A percentile compares a stretch with the other conserved stretches of the same genome.
Evolutionary conservation across 2,797 vertebrate species (phyloP).

Genomic region (Syngnathus acus): DNA sequence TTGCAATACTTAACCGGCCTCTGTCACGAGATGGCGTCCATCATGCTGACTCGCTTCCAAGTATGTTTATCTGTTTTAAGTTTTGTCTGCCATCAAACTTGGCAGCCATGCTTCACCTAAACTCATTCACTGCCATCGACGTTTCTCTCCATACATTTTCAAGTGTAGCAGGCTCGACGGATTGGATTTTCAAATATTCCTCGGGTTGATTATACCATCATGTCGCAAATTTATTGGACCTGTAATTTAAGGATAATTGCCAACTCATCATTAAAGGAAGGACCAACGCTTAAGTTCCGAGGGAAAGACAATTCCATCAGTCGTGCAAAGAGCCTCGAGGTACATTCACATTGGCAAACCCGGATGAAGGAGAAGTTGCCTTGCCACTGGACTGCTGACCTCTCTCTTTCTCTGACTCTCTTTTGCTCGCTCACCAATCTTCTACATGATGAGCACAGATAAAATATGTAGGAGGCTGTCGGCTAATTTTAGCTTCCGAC

Average conservation of each 20-base stretch:
- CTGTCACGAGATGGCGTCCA: neutral
- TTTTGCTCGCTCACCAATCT: constrained; percentile 5
- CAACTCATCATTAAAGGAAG: neutral
- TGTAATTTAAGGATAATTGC: neutral
- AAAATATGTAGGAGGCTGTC: constrained; percentile 63
- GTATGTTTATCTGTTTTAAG: neutral
- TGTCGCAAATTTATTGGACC: neutral
- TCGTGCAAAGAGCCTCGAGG: constrained; percentile 9
- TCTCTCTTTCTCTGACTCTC: constrained; percentile 35
- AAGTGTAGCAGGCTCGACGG: neutral
- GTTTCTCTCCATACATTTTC: too few relatives aligned
- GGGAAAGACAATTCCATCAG: neutral
- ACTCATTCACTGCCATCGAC: too few relatives aligned
- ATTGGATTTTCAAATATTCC: neutral
- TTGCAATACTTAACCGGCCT: neutral
- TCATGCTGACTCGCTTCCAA: neutral
- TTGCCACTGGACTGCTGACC: constrained; percentile 52
- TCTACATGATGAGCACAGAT: constrained; percentile 50
- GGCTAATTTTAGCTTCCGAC: constrained; percentile 56
- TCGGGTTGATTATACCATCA: neutral
- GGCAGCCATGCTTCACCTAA: neutral
- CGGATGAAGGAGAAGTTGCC: constrained; percentile 11
- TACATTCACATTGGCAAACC: constrained; percentile 10
- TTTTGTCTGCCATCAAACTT: neutral
- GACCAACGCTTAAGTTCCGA: neutral